These are phyloP conservation scores for Cyprinodon variegatus DNA, from an alignment of 2,113 vertebrate species.

Conservation along the genomic window DNA sequence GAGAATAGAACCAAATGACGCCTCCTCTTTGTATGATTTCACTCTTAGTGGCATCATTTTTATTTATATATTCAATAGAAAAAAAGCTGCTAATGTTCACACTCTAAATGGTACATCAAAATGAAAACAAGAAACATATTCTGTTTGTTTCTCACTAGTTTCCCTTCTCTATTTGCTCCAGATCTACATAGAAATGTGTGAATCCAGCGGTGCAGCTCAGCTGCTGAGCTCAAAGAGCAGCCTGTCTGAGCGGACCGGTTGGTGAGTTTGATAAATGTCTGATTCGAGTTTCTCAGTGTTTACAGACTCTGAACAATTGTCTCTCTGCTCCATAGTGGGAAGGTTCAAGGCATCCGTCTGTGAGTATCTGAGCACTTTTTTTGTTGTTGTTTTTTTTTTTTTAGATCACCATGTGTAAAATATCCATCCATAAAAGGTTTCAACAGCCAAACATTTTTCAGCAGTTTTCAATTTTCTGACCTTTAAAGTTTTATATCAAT, in stretches of 20 bases:
- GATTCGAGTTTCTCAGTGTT: no score
- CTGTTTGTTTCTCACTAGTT: no score
- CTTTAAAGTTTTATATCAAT: no score
- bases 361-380: slow-evolving; percentile 20
- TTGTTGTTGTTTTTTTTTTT: background rate
- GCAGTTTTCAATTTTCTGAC: no score
- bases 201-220: background rate
- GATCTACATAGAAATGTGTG: slow-evolving; percentile 45
- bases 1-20: no score
- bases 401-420: no score
- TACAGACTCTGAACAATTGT: background rate
- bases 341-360: background rate
- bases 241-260: background rate
- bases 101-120: background rate
- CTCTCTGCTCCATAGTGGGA: background rate
- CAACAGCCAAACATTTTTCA: no score
- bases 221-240: background rate
- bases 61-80: no score
- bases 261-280: background rate
- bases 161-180: background rate
- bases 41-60: no score
- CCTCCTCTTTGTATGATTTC: no score
- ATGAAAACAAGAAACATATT: background rate
- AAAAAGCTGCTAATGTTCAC: background rate
- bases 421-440: no score